phyloP scores from a whole-genome alignment of 2,113 vertebrate species.

The Galeopterus variegatus region DNA sequence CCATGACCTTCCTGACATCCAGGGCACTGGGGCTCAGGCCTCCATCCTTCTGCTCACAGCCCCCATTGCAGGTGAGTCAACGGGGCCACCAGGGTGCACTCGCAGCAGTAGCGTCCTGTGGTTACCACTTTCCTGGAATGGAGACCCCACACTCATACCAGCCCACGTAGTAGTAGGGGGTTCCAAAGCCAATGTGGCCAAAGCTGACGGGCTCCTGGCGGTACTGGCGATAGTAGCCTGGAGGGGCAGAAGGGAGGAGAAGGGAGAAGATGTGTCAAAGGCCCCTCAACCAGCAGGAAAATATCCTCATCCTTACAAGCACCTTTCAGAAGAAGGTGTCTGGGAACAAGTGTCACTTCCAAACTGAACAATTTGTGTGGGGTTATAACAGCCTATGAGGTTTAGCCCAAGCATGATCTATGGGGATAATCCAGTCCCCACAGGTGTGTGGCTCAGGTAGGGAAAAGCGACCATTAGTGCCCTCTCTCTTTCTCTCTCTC shows the following conservation, averaged over 20 bases:
- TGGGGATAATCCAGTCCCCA: not conserved
- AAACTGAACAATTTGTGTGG: not conserved
- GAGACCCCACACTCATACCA: constrained; percentile 99
- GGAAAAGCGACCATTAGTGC: accelerated
- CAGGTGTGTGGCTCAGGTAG: accelerated
- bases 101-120: constrained; percentile 36
- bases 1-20: constrained; percentile 41
- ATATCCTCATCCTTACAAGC: not conserved
- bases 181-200: constrained; percentile 94
- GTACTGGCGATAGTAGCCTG: constrained; percentile 96
- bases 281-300: not conserved
- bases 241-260: not conserved
- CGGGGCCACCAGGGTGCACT: not conserved
- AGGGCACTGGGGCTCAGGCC: constrained; percentile 1
- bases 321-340: not conserved
- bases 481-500: not conserved
- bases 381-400: not conserved
- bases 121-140: constrained; percentile 98
- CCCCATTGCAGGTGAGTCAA: constrained; percentile 62
- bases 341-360: not conserved
- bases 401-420: not conserved
- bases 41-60: constrained; percentile 73
- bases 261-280: not conserved
- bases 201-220: constrained; percentile 97
- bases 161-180: constrained; percentile 95